A percentile compares a stretch with the other conserved stretches of the same genome.
phyloP scores from a whole-genome alignment of 2,797 vertebrate species.

The Tapera naevia region DNA sequence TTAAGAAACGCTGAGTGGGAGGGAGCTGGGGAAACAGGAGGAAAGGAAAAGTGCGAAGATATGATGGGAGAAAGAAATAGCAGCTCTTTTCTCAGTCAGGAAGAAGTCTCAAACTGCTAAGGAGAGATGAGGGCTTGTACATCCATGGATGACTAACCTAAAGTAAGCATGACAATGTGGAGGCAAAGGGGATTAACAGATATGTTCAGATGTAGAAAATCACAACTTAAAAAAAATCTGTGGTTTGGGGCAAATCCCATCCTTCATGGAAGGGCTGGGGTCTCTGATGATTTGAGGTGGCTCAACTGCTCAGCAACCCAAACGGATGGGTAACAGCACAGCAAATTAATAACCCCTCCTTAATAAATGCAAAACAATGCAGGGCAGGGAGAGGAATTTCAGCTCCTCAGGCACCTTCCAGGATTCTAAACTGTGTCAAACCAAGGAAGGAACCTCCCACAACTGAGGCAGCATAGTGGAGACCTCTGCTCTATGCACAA shows the following conservation, averaged over 20 bases:
- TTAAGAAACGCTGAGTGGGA: not conserved
- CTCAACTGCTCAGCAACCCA: not conserved
- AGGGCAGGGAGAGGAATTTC: not conserved
- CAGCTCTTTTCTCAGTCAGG: not conserved
- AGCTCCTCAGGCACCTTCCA: not conserved
- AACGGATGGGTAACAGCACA: not conserved
- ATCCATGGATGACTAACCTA: not conserved
- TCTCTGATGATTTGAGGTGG: not conserved
- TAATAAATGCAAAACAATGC: not conserved
- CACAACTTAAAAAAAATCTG: not conserved
- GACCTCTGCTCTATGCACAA: not conserved
- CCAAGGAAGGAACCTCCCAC: not conserved
- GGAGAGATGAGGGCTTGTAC: not conserved
- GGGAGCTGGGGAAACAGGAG: not conserved
- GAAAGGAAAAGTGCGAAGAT: not conserved
- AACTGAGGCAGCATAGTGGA: fast-evolving
- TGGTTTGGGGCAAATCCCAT: not conserved
- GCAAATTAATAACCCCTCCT: not conserved
- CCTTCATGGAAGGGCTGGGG: not conserved
- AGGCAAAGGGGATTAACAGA: not conserved
- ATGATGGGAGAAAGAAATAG: not conserved
- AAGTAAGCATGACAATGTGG: not conserved
- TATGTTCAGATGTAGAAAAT: not conserved
- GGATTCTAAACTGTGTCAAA: not conserved
- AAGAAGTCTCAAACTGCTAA: not conserved